Evolutionary conservation across 2,888 invertebrate genomes (phyloP).

Genomic region (Leuctra nigra): DNA sequence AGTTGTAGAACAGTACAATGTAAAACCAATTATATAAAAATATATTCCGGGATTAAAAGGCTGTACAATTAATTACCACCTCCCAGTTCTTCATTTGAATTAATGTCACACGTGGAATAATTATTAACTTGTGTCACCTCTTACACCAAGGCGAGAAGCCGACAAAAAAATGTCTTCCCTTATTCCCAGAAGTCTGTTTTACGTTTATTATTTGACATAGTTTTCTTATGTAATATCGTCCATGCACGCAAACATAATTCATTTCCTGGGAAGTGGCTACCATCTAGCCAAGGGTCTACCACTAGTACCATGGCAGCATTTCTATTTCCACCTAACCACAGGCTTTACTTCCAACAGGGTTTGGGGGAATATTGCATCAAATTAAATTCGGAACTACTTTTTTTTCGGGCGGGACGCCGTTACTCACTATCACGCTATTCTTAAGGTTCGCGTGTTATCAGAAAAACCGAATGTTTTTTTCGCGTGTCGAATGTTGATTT

Average conservation of each 20-base stretch:
- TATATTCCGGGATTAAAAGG: too few relatives aligned
- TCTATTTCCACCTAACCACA: constrained; percentile 27
- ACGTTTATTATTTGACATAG: constrained; percentile 16
- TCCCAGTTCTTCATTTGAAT: too few relatives aligned
- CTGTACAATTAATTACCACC: too few relatives aligned
- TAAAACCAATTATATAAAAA: too few relatives aligned
- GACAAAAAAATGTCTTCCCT: constrained; percentile 6
- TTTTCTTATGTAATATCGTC: constrained; percentile 22
- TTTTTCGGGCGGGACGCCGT: constrained; percentile 26
- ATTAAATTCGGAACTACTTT: constrained; percentile 28
- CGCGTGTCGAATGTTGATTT: constrained; percentile 27
- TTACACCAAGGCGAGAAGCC: constrained; percentile 4
- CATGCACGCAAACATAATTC: constrained; percentile 26
- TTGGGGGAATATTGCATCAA: constrained; percentile 27
- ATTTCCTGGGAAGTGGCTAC: constrained; percentile 27
- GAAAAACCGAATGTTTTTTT: constrained; percentile 25
- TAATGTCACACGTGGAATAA: too few relatives aligned
- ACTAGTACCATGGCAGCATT: constrained; percentile 21
- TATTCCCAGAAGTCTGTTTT: constrained; percentile 12
- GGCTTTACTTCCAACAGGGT: constrained; percentile 9
- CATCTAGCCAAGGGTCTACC: constrained; percentile 19
- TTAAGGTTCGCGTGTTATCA: constrained; percentile 15
- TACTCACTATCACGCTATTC: constrained; percentile 24
- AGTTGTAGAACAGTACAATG: too few relatives aligned
- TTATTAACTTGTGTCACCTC: too few relatives aligned